Evolutionary conservation across 2,113 vertebrate species (phyloP), one percentile per base, ranked within the genome.

Genomic region (Steatornis caripensis): DNA sequence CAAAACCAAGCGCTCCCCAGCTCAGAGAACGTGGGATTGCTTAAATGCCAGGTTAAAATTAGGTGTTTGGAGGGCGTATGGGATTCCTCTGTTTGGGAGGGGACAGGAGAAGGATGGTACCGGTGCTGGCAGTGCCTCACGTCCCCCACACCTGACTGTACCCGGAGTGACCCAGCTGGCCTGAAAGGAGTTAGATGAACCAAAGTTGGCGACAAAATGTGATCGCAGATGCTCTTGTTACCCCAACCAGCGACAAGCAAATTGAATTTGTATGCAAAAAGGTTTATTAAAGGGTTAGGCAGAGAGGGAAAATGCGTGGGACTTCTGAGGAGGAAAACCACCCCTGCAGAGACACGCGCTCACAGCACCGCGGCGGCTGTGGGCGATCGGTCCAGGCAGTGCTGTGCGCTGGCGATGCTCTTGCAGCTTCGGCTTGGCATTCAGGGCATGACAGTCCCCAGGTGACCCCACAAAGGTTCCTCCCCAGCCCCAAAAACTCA

Each of bases 331-430:
- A 32, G 51, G 34, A 51, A 37, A 54, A 53, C 23, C 58, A 46
- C 37, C 32, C 43, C n/a, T n/a, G n/a, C n/a, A n/a, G n/a, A n/a
- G n/a, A n/a, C n/a, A n/a, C n/a, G 1, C 6, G 2, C 20, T 53
- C 0, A 0, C 18, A 26, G 49, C 64, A 13, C 53, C 1, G 2
- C 0, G 4, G n/a, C 4, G 26, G n/a, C 64, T 1, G 2, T 10
- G 54, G 39, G 46, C 0, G 7, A 54, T 1, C 13, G 79, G 24
- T 43, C 18, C 9, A 0, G 58, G 65, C 48, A 69, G 54, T 62
- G 48, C 32, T 0, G 0, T 53, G 39, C 3, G 3, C 64, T 27
- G 34, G 34, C 1, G 5, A 61, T 45, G 66, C 32, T 66, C 66
- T 60, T 24, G 23, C 1, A 1, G 66, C 46, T 89, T 61, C 66